Evolutionary conservation across 2,888 invertebrate genomes (phyloP).

Genomic region (Synanthedon formicaeformis): DNA sequence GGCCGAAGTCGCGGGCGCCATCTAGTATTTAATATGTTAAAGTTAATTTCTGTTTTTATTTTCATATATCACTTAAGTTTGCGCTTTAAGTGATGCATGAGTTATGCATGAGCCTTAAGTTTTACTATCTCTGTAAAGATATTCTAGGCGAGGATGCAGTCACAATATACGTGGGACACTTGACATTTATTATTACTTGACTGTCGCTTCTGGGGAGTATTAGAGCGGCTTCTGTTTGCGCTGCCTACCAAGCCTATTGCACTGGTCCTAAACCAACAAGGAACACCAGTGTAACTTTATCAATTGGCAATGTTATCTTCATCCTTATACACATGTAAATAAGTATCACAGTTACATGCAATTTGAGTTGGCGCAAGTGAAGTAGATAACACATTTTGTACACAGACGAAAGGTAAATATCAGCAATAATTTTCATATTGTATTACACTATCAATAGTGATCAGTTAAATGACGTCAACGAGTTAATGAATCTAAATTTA

Average conservation of each 20-base stretch:
- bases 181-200: conserved; percentile 7
- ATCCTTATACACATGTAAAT: neutral
- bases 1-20: no score
- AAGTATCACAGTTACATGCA: neutral
- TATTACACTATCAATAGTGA: neutral
- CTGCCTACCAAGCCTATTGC: neutral
- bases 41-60: neutral
- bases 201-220: neutral
- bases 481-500: no score
- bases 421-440: neutral
- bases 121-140: no score
- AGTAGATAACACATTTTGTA: neutral
- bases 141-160: neutral
- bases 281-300: neutral
- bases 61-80: neutral
- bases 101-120: no score
- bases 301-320: neutral
- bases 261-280: conserved; percentile 6
- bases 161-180: conserved; percentile 1
- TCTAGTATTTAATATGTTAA: no score
- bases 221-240: conserved; percentile 4
- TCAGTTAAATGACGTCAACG: no score
- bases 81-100: no score
- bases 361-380: neutral
- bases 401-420: neutral